Base-by-base conservation (phyloP, 2,888 invertebrate species). In the Torymus tubicola region DNA sequence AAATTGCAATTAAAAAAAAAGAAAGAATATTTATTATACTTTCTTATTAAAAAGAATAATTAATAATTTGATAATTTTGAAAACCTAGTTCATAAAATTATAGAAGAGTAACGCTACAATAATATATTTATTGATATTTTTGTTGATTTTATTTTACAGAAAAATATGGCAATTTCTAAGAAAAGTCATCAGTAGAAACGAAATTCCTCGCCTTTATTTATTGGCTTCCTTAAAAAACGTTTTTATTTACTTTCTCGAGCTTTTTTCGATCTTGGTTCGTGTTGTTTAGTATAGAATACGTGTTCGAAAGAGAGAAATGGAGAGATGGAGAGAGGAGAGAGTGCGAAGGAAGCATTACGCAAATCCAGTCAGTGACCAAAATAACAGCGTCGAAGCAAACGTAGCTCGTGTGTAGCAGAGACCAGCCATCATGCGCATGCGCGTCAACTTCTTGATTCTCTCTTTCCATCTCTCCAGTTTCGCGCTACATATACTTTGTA, bases 361-460 rank as follows among this genome's bases (percentile, higher is more conserved):
- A 89, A 89, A 89, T 86, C 86, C 86, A 89, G 88, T 88, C 88
- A 88, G 86, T 86, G 88, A 88, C 89, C 85, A 89, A 90, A 89
- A 89, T 89, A 90, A 88, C 86, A 85, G 85, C 84, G 81, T 69
- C 84, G 69, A 81, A 81, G 74, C 58, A 76, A 42, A 8, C 42
- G 42, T 67, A 78, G 69, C 69, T 42, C 42, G 42, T 42, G 42
- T 42, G 42, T 42, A 42, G 78, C 82, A 81, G 75, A 78, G 78
- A 82, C 82, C 80, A 75, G 80, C 81, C 73, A 42, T 42, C 70
- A 18, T 13, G 11, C 12, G 53, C 53, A 24, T 24, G 5, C 12
- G 14, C 63, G 74, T 71, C 80, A 82, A 57, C 78, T 82, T 80
- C 80, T 79, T 60, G 52, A 18, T 50, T 50, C 10, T 12, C 10